Evolutionary conservation across 2,797 vertebrate species (phyloP).

Genomic region (Periophthalmus magnuspinnatus): DNA sequence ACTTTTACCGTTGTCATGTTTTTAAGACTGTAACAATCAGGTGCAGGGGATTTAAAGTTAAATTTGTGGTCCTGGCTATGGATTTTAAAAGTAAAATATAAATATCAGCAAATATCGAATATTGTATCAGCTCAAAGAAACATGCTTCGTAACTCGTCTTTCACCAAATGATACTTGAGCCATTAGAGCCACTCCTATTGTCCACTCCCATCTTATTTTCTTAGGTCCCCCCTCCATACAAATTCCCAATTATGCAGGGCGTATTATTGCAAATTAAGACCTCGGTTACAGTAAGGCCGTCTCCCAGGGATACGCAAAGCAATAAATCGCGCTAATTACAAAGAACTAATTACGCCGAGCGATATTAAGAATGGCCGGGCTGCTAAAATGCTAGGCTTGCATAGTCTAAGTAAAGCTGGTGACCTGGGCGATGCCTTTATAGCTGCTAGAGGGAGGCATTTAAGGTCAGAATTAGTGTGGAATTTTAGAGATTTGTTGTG

Average conservation of each 20-base stretch:
- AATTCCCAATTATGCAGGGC: constrained; percentile 66
- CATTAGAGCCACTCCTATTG: constrained; percentile 17
- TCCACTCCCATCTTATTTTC: constrained; percentile 51
- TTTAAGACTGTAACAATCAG: too few species aligned
- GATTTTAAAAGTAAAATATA: too few species aligned
- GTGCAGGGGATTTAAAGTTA: too few species aligned
- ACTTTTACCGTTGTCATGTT: too few species aligned
- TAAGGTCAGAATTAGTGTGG: constrained; percentile 23
- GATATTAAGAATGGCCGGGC: constrained; percentile 59
- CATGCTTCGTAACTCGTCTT: too few species aligned
- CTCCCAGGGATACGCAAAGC: constrained; percentile 65
- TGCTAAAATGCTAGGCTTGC: constrained; percentile 57
- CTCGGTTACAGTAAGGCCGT: constrained; percentile 56
- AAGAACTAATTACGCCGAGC: constrained; percentile 67
- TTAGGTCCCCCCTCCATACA: constrained; percentile 45
- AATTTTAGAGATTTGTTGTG: constrained; percentile 10
- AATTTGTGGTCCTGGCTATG: too few species aligned
- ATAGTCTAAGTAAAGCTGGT: constrained; percentile 57
- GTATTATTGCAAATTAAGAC: constrained; percentile 72
- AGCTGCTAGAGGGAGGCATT: constrained; percentile 20
- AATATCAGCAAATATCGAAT: too few species aligned
- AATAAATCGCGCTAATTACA: constrained; percentile 75
- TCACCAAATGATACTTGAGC: constrained; percentile 35
- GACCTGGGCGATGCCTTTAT: constrained; percentile 47
- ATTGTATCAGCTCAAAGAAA: too few species aligned